Conservation (phyloP, 2,797 vertebrate genomes). For the Ctenopoma kingsleyae region DNA sequence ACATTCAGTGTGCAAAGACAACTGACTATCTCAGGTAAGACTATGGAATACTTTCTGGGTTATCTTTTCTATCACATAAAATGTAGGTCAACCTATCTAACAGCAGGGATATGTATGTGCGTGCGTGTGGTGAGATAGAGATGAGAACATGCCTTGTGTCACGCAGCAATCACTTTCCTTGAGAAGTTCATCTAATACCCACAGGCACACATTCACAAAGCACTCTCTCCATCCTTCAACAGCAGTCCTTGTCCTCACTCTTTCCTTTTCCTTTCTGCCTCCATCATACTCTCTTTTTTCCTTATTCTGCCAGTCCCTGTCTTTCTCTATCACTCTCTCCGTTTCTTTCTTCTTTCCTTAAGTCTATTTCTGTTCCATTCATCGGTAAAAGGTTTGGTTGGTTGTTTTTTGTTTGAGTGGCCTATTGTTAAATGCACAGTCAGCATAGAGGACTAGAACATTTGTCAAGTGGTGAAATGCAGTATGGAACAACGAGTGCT, state of each 20-base stretch:
- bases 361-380: slow-evolving; percentile 42
- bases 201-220: slow-evolving; percentile 55
- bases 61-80: slow-evolving; percentile 51
- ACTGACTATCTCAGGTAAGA: slow-evolving; percentile 38
- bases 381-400: slow-evolving; percentile 31
- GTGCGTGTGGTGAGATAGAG: slow-evolving; percentile 12
- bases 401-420: slow-evolving; percentile 9
- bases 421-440: slow-evolving; percentile 33
- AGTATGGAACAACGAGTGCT: slow-evolving; percentile 34
- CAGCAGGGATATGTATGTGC: slow-evolving; percentile 39
- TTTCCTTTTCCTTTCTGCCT: slow-evolving; percentile 13
- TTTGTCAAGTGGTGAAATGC: slow-evolving; percentile 48
- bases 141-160: slow-evolving; percentile 14
- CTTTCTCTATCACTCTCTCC: not conserved
- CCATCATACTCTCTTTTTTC: slow-evolving; percentile 10
- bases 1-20: not conserved
- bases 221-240: slow-evolving; percentile 34
- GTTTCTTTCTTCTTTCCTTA: slow-evolving; percentile 10
- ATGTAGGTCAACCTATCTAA: slow-evolving; percentile 70
- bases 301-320: slow-evolving; percentile 2
- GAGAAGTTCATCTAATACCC: slow-evolving; percentile 51
- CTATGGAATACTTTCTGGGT: slow-evolving; percentile 47
- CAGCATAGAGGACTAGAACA: slow-evolving; percentile 46
- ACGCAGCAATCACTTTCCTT: slow-evolving; percentile 49
- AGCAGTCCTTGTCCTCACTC: slow-evolving; percentile 6